These are phyloP conservation scores for Plecturocebus donacophilus DNA, from an alignment of 2,113 vertebrate species.

Conservation along the genomic window DNA sequence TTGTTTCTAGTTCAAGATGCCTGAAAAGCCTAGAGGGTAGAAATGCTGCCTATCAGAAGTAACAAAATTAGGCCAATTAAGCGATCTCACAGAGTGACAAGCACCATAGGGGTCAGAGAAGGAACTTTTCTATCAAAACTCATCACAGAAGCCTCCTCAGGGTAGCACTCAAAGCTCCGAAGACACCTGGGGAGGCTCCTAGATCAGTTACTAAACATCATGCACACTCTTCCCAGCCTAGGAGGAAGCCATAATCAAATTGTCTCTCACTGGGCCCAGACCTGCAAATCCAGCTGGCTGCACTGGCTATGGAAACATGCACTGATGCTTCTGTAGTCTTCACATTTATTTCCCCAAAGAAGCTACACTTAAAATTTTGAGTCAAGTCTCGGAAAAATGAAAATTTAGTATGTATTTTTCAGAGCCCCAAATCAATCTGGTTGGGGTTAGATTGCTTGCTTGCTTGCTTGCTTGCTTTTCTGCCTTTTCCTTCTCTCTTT, in stretches of 20 bases:
- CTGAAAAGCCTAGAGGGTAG: slow-evolving; percentile 12
- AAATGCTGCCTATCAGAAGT: not conserved
- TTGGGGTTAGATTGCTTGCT: not conserved
- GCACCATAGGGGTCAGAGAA: not conserved
- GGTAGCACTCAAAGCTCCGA: not conserved
- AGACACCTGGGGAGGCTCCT: not conserved
- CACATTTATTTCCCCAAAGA: not conserved
- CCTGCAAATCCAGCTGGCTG: not conserved
- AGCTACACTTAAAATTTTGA: not conserved
- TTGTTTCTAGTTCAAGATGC: slow-evolving; percentile 37
- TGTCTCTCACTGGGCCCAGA: not conserved
- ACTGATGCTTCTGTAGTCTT: not conserved
- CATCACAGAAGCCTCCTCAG: not conserved
- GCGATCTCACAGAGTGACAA: not conserved
- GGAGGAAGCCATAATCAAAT: not conserved
- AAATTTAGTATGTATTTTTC: slow-evolving; percentile 36
- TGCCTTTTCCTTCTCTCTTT: not conserved
- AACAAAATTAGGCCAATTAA: not conserved
- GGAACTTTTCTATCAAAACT: not conserved
- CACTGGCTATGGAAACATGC: not conserved
- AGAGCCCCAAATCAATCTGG: not conserved
- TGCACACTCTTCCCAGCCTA: not conserved
- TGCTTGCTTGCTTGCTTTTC: not conserved
- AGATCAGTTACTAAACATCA: not conserved
- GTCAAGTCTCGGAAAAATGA: not conserved